phyloP scores from a whole-genome alignment of 1,140 invertebrate species.

The Apis cerana region DNA sequence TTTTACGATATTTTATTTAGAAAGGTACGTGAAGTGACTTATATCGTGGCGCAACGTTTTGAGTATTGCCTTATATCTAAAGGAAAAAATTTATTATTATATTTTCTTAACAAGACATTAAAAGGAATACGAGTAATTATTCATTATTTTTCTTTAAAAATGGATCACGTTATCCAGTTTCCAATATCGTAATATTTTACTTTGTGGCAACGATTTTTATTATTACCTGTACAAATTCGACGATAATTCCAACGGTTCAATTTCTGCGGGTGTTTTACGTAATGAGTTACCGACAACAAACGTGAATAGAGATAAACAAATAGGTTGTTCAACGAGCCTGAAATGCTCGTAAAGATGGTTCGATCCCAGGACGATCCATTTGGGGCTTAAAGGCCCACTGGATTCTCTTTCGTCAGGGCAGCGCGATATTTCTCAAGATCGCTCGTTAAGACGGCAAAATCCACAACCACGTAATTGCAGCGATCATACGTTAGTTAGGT shows the following conservation, averaged over 20 bases:
- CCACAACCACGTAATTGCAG: constrained; percentile 63
- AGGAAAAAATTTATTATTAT: too few species aligned
- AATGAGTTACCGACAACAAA: neutral
- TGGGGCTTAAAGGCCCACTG: constrained; percentile 32
- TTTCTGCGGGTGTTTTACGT: constrained; percentile 39
- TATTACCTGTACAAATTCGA: neutral
- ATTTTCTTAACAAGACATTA: too few species aligned
- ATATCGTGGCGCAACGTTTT: too few species aligned
- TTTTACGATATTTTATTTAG: too few species aligned
- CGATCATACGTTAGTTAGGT: constrained; percentile 66
- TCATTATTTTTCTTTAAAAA: too few species aligned
- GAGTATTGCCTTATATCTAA: too few species aligned
- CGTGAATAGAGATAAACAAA: neutral
- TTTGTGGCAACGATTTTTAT: neutral
- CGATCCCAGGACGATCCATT: constrained; percentile 25
- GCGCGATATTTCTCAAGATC: constrained; percentile 52
- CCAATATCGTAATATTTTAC: too few species aligned
- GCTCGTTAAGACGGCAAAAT: constrained; percentile 70
- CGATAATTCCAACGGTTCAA: neutral
- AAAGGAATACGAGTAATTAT: too few species aligned
- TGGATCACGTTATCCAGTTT: too few species aligned
- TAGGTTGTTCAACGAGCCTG: neutral
- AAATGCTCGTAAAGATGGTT: neutral
- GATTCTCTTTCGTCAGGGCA: constrained; percentile 33
- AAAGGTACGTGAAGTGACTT: too few species aligned